A percentile compares a stretch with the other conserved stretches of the same genome.
Conservation (phyloP, 2,888 invertebrate genomes). For the Cosmia pyralina region DNA sequence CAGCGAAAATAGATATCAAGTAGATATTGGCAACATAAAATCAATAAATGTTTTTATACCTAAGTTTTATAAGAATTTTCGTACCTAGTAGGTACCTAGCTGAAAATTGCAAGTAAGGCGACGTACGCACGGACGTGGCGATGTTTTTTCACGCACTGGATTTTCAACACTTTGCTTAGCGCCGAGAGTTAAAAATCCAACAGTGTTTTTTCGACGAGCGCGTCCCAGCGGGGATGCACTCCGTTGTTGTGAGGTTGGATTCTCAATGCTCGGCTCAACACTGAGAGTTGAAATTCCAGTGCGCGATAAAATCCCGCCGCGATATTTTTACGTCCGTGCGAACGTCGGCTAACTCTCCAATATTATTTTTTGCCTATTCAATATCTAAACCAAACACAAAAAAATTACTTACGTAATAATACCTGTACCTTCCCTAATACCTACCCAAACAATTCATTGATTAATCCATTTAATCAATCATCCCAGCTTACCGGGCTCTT, state of each 20-base stretch:
- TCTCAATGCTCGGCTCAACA: too few relatives aligned
- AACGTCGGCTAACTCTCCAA: too few relatives aligned
- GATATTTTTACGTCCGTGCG: too few relatives aligned
- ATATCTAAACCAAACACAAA: not conserved
- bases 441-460: conserved; percentile 23
- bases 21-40: not conserved
- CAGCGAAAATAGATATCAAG: not conserved
- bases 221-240: too few relatives aligned
- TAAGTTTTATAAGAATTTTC: not conserved
- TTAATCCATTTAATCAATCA: conserved; percentile 56
- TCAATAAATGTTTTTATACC: not conserved
- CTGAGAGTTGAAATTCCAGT: too few relatives aligned
- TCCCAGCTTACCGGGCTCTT: conserved; percentile 34
- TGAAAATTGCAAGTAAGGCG: not conserved
- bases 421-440: conserved; percentile 3
- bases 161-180: too few relatives aligned
- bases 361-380: not conserved
- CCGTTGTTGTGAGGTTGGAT: too few relatives aligned
- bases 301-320: too few relatives aligned
- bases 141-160: too few relatives aligned
- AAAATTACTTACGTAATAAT: not conserved
- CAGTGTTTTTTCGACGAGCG: too few relatives aligned
- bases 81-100: not conserved
- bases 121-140: too few relatives aligned
- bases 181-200: too few relatives aligned